Conservation (phyloP, 2,113 vertebrate genomes). For the Psephotus haematonotus region DNA sequence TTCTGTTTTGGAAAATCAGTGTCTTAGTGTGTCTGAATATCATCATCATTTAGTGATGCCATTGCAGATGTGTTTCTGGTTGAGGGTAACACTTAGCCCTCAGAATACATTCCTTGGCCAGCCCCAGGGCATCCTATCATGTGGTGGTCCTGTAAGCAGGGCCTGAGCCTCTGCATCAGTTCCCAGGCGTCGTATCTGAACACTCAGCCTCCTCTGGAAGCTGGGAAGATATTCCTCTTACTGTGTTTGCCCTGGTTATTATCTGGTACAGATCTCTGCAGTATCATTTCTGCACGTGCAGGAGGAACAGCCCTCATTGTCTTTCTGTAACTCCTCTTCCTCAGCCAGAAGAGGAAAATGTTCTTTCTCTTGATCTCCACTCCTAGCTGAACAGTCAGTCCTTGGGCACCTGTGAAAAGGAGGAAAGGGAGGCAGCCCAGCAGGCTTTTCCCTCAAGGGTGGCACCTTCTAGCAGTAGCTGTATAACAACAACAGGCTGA, state of each 20-base stretch:
- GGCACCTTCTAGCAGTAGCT: not conserved
- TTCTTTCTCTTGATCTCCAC: not conserved
- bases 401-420: not conserved
- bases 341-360: not conserved
- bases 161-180: not conserved
- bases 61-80: not conserved
- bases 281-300: not conserved
- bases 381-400: not conserved
- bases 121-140: not conserved
- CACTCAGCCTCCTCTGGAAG: not conserved
- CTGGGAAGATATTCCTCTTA: not conserved
- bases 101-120: not conserved
- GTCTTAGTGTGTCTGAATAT: not conserved
- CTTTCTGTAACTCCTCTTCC: not conserved
- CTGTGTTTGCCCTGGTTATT: not conserved
- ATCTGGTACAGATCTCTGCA: not conserved
- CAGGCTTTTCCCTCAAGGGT: not conserved
- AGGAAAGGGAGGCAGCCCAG: not conserved
- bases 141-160: fast-evolving
- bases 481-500: not conserved
- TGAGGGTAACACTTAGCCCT: not conserved
- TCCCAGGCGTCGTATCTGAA: fast-evolving
- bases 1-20: not conserved
- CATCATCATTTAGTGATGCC: not conserved
- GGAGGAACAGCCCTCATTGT: not conserved